Conservation (phyloP, 2,797 vertebrate species). For the Odontamblyopus rebecca region DNA sequence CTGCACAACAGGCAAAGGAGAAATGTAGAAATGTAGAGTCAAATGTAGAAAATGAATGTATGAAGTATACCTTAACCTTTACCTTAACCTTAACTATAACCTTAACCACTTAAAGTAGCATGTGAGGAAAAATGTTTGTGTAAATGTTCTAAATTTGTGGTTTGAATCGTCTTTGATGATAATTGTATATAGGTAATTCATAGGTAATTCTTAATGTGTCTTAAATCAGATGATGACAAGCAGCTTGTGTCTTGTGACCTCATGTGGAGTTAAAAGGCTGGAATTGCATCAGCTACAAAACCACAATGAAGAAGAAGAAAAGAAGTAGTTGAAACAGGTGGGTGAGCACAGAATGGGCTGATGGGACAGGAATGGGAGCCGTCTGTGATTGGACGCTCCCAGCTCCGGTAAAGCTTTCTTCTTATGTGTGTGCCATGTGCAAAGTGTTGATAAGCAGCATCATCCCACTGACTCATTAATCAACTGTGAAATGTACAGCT, state of each 20-base stretch:
- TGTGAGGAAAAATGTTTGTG: not conserved
- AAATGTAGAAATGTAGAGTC: no score
- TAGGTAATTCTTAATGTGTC: not conserved
- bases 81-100: no score
- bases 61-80: not conserved
- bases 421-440: slow-evolving; percentile 72
- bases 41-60: no score
- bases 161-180: not conserved
- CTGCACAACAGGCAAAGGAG: slow-evolving; percentile 42
- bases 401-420: slow-evolving; percentile 68
- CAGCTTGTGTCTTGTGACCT: slow-evolving; percentile 15
- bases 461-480: slow-evolving; percentile 81
- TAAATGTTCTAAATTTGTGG: not conserved
- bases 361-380: slow-evolving; percentile 67
- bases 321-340: slow-evolving; percentile 62
- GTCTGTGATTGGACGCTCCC: slow-evolving; percentile 69
- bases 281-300: slow-evolving; percentile 54
- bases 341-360: slow-evolving; percentile 66
- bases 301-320: slow-evolving; percentile 37
- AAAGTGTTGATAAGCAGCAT: slow-evolving; percentile 77
- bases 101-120: no score
- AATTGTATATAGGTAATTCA: no score
- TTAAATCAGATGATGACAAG: not conserved
- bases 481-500: slow-evolving; percentile 78
- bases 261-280: slow-evolving; percentile 19